Percentiles rank a stretch among this genome's conserved stretches.
phyloP scores from a whole-genome alignment of 1,140 invertebrate genomes.

The Drosophila parvula region DNA sequence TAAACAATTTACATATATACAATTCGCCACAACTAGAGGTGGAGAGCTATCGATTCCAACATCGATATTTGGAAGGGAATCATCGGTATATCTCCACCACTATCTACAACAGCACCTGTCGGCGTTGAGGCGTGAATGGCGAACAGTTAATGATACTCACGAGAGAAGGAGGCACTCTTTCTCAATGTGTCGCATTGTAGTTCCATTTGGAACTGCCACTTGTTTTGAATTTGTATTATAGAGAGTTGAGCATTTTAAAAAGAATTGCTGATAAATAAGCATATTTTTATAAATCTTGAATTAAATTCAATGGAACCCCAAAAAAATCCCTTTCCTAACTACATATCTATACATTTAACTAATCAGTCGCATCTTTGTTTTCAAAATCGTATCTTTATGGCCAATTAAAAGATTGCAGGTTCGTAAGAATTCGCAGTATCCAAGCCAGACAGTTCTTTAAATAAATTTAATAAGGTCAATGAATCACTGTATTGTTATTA shows the following conservation, averaged over 20 bases:
- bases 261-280: too few relatives aligned
- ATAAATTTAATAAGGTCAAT: conserved; percentile 15
- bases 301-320: background rate
- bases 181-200: background rate
- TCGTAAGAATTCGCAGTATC: background rate
- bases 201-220: background rate
- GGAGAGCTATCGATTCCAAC: too few relatives aligned
- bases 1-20: conserved; percentile 69
- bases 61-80: too few relatives aligned
- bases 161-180: background rate
- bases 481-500: conserved; percentile 9
- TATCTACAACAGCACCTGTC: too few relatives aligned
- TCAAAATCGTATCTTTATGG: background rate
- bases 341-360: too few relatives aligned
- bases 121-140: background rate
- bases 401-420: background rate
- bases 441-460: background rate
- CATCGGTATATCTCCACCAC: too few relatives aligned
- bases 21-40: conserved; percentile 16
- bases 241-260: background rate
- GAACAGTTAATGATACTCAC: background rate
- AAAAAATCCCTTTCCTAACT: too few relatives aligned
- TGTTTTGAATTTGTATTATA: background rate
- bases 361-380: background rate
- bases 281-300: background rate